Conservation (phyloP, 2,888 invertebrate species). For the Acrocyrtus sp. region DNA sequence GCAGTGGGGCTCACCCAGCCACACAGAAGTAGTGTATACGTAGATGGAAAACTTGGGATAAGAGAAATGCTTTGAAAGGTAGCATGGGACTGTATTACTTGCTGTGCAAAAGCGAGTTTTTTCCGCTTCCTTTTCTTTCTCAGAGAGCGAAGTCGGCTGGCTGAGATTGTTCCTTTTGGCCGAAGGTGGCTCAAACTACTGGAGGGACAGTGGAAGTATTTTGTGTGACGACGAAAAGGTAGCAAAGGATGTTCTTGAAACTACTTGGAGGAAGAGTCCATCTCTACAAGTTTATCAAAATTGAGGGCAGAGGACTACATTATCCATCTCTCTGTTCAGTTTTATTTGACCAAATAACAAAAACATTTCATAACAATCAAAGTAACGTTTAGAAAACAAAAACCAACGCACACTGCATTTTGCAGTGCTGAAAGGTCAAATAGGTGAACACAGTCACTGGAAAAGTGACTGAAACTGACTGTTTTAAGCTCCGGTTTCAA, state of each 20-base stretch:
- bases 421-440: neutral
- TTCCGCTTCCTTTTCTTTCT: neutral
- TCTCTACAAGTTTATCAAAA: conserved; percentile 34
- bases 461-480: too few relatives aligned
- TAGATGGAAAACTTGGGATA: too few relatives aligned
- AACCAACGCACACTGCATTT: neutral
- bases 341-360: too few relatives aligned
- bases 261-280: conserved; percentile 43
- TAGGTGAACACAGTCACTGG: neutral
- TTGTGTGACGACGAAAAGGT: conserved; percentile 9
- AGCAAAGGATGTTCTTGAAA: conserved; percentile 19
- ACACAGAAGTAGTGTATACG: too few relatives aligned
- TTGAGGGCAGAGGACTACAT: conserved; percentile 51
- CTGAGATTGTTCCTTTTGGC: too few relatives aligned
- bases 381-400: conserved; percentile 21
- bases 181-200: conserved; percentile 45
- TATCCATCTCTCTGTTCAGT: conserved; percentile 22
- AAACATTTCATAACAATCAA: too few relatives aligned
- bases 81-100: too few relatives aligned
- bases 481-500: too few relatives aligned
- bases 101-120: too few relatives aligned
- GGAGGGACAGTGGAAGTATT: conserved; percentile 33
- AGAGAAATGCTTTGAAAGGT: too few relatives aligned
- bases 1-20: too few relatives aligned
- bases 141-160: conserved; percentile 17